Conservation (phyloP, 1,140 invertebrate genomes). For the Tribolium castaneum region DNA sequence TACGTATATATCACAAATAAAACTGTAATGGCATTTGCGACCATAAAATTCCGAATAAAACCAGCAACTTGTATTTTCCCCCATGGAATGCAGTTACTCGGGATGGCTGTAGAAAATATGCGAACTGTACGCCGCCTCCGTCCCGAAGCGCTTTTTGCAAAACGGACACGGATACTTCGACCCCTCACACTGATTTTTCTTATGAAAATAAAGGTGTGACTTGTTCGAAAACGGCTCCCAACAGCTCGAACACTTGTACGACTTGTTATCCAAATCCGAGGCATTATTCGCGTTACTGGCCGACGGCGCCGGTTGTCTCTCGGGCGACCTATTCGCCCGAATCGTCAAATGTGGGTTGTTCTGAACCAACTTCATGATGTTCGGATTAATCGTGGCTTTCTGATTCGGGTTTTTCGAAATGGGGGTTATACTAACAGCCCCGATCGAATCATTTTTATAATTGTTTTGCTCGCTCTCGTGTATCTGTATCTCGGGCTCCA, state of each 20-base stretch:
- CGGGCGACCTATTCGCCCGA: constrained; percentile 41
- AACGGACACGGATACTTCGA: constrained; percentile 62
- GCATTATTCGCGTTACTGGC: constrained; percentile 1
- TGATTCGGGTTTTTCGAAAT: constrained; percentile 56
- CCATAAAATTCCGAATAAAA: background rate
- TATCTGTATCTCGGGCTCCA: constrained; percentile 62
- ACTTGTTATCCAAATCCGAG: constrained; percentile 42
- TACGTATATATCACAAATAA: constrained; percentile 21
- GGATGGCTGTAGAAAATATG: constrained; percentile 63
- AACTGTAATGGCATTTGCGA: background rate
- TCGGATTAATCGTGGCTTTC: constrained; percentile 55
- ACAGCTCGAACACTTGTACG: constrained; percentile 61
- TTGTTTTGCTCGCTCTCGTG: constrained; percentile 54
- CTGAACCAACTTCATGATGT: constrained; percentile 60
- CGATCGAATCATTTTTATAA: constrained; percentile 46
- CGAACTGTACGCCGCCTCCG: constrained; percentile 61
- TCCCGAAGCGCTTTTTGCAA: constrained; percentile 62
- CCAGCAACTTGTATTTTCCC: background rate
- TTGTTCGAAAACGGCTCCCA: constrained; percentile 61
- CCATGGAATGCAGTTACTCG: constrained; percentile 52
- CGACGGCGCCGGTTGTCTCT: constrained; percentile 28
- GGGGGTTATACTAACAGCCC: constrained; percentile 60
- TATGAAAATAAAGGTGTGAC: constrained; percentile 63
- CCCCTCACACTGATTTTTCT: constrained; percentile 62
- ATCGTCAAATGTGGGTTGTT: constrained; percentile 62